Base-by-base conservation (phyloP, 1,140 invertebrate genomes). In the Drosophila ficusphila region DNA sequence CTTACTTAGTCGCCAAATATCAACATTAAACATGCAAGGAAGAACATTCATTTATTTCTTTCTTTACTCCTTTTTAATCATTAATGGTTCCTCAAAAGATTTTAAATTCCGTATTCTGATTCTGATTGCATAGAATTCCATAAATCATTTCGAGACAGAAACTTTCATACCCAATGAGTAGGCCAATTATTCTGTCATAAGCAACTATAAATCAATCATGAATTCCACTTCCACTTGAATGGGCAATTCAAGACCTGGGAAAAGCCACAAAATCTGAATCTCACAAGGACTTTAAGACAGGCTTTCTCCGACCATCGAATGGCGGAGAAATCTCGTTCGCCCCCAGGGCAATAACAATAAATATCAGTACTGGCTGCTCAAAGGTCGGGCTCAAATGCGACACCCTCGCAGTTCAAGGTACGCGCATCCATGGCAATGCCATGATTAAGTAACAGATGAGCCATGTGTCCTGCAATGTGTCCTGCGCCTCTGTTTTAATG, bases 401-500 rank as follows among this genome's bases (percentile, higher is more conserved):
- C 64, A 67, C 64, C 64, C 64, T 67, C 46, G 64, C 64, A 33
- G 14, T 49, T 8, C 49, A 41, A 70, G 73, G 81, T 61, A 62
- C 60, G 60, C 39, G 39, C 88, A 88, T 88, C 81, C 64, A 86
- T 86, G 81, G 81, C 81, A 88, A 86, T 86, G 82, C 81, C 81
- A 88, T 86, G 81, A 86, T 86, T 86, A 86, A 86, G 76, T 69
- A 68, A 64, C 82, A 90, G 77, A 72, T 91, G 69, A 90, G 90
- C 76, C 74, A 79, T 60, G 79, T 79, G 77, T 41, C 36, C 76
- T 58, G 75, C 51, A 36, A 61, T 36, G 46, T 65, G 74, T 51
- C 36, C 71, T 44, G 71, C n/a, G 21, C 16, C 46, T 48, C 54
- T 14, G 33, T 54, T 46, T 33, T 14, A 23, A 36, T 51, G 48